Percentiles rank a stretch among this genome's conserved stretches.
Evolutionary conservation across 1,140 invertebrate species (phyloP).

Genomic region (Trichonephila inaurata): DNA sequence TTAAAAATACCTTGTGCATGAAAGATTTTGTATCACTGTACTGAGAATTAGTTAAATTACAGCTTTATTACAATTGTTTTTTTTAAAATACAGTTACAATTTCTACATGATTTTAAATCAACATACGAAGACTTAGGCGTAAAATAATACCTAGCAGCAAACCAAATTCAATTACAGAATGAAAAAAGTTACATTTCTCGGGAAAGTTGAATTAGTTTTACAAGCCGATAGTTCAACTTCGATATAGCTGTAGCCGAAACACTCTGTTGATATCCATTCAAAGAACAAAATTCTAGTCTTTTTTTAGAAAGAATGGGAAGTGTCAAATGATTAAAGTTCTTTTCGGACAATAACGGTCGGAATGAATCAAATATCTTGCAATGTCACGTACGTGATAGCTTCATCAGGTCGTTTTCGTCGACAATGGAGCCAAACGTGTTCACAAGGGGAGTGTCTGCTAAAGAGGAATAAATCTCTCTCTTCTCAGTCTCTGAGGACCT

Average conservation of each 20-base stretch:
- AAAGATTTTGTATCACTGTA: no score
- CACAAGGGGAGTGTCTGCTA: neutral
- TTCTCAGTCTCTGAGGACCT: neutral
- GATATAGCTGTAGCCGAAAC: neutral
- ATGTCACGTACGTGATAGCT: conserved; percentile 35
- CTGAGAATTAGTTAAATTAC: no score
- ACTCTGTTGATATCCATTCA: neutral
- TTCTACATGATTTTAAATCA: no score
- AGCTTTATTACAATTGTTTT: no score
- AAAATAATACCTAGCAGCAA: no score
- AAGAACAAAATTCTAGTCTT: neutral
- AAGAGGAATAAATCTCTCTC: conserved; percentile 2
- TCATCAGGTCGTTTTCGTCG: conserved; percentile 2
- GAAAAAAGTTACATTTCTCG: no score
- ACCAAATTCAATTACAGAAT: no score
- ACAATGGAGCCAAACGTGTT: neutral
- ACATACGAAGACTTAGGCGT: no score
- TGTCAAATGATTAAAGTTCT: conserved; percentile 14
- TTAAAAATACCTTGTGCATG: no score
- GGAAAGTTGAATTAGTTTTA: neutral
- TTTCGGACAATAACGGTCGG: neutral
- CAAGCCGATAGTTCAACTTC: neutral
- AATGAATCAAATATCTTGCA: conserved; percentile 6
- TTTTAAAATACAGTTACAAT: no score
- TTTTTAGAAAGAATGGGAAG: neutral